phyloP scores from a whole-genome alignment of 2,113 vertebrate species.

The Stomatorhinus ivindoensis region DNA sequence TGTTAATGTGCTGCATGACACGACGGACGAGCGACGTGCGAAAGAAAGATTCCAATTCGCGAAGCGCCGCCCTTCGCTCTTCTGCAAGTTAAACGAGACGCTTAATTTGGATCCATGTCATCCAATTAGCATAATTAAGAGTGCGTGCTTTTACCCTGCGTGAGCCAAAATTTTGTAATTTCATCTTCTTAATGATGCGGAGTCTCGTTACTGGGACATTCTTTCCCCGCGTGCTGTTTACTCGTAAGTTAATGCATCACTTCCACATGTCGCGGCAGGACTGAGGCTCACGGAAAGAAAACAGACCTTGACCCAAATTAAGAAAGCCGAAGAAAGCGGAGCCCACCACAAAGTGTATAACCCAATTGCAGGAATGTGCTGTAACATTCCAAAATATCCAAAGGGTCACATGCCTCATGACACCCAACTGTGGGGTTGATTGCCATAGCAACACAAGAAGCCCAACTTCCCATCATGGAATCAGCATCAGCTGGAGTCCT shows the following conservation, averaged over 20 bases:
- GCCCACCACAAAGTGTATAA: not conserved
- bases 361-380: not conserved
- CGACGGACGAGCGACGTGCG: not conserved
- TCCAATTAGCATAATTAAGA: conserved; percentile 1
- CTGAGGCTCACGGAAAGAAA: not conserved
- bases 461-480: not conserved
- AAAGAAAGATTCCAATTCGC: not conserved
- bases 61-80: not conserved
- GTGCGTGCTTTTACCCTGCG: not conserved
- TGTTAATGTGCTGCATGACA: not conserved
- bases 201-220: not conserved
- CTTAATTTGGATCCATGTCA: not conserved
- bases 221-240: conserved; percentile 13
- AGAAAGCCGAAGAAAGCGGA: not conserved
- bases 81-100: not conserved
- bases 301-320: not conserved
- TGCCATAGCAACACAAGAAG: not conserved
- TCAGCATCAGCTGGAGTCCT: not conserved
- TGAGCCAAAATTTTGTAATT: not conserved
- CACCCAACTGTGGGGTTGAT: not conserved
- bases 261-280: not conserved
- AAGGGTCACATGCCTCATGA: not conserved
- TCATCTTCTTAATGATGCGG: not conserved
- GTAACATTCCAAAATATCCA: not conserved
- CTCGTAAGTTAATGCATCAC: not conserved